Percentiles rank a stretch among this genome's conserved stretches.
phyloP scores from a whole-genome alignment of 2,113 vertebrate species.

The Peromyscus leucopus region DNA sequence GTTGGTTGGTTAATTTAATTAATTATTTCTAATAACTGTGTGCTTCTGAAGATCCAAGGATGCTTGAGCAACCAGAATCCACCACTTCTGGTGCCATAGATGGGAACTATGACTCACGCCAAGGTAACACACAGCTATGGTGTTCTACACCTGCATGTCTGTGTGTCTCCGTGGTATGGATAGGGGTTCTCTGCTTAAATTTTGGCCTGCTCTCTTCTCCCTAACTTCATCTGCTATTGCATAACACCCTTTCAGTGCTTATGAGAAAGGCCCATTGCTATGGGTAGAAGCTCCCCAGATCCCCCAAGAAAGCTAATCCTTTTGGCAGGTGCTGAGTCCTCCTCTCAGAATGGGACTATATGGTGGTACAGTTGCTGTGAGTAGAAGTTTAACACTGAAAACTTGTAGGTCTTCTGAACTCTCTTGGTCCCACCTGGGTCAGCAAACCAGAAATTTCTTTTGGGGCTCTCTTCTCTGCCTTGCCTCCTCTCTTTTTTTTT shows the following conservation, averaged over 20 bases:
- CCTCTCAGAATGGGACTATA: not conserved
- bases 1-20: not conserved
- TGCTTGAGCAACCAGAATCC: not conserved
- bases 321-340: not conserved
- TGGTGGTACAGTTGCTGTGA: not conserved
- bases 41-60: conserved; percentile 48
- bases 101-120: not conserved
- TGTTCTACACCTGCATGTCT: not conserved
- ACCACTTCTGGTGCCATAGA: not conserved
- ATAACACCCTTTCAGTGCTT: not conserved
- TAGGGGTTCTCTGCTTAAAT: not conserved
- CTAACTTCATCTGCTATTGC: not conserved
- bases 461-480: not conserved
- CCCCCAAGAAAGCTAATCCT: not conserved
- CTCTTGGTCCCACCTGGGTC: not conserved
- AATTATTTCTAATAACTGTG: conserved; percentile 55
- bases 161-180: not conserved
- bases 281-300: not conserved
- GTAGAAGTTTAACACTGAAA: not conserved
- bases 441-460: not conserved
- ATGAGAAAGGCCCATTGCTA: not conserved
- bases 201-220: not conserved
- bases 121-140: not conserved
- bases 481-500: not conserved
- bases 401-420: not conserved